Base-by-base conservation (phyloP, 1,140 invertebrate genomes). In the Prorops nasuta region DNA sequence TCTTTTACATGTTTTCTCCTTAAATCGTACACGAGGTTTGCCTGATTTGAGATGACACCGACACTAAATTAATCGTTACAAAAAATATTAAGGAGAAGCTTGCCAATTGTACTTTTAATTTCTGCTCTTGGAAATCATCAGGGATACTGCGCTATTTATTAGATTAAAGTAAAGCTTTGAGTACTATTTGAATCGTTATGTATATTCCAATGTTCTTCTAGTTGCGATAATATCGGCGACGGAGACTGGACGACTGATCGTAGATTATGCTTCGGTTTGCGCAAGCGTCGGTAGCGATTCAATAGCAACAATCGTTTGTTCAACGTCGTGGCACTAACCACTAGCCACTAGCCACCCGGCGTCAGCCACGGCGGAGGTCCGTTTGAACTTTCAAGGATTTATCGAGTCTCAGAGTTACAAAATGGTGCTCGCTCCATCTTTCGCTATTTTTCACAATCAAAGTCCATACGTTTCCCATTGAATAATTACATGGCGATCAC, bases 211-310 rank as follows among this genome's bases (percentile, higher is more conserved):
- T n/a, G 15, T 37, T 10, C 18, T 15, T 37, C 15, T 37, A 8
- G 15, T 12, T 15, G 36, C 17, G 36, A 37, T 37, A 37, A 37
- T 37, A 37, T 37, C 36, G 36, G 18, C 10, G 36, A 37, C 36
- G 36, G 16, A 37, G 36, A 17, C 16, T 17, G 36, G 36, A 37
- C 36, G 38, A 21, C 19, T 18, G 38, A 40, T 24, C 36, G 36
- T 37, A 37, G 36, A 37, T 37, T 37, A 18, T 17, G 36, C 36
- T 7, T 12, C n/a, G n/a, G 24, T n/a, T 40, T 40, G 38, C 38
- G 38, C 24, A 40, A 40, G 21, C 38, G 38, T 14, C 38, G 38
- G 38, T 40, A 40, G 38, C 38, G 38, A 40, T 40, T 40, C 38
- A 40, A 40, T 40, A 21, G 19, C 38, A n/a, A 19, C 38, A 19